Evolutionary conservation across 2,888 invertebrate genomes (phyloP).

Genomic region (Thalpophila matura): DNA sequence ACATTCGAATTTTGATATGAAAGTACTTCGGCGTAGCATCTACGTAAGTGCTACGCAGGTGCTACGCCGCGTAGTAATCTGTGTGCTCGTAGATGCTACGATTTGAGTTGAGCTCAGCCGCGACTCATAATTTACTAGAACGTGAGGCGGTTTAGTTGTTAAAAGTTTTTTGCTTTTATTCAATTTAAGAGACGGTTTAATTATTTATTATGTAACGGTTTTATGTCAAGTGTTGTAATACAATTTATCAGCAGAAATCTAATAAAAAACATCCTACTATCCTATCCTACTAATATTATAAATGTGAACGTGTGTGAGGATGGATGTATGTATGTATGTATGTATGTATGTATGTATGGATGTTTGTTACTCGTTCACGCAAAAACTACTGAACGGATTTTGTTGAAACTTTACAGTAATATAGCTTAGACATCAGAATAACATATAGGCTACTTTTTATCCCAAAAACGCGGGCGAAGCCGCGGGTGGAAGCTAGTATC

Average conservation of each 20-base stretch:
- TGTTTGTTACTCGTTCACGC: no score
- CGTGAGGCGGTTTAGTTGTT: slow-evolving; percentile 6
- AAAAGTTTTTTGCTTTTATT: slow-evolving; percentile 5
- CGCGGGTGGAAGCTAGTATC: no score
- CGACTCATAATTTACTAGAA: slow-evolving; percentile 35
- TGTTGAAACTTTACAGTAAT: no score
- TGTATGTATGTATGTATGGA: no score
- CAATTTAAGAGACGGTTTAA: not conserved
- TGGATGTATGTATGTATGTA: no score
- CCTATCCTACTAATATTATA: no score
- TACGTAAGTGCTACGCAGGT: slow-evolving; percentile 47
- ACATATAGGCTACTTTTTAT: no score
- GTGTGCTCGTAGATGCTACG: slow-evolving; percentile 38
- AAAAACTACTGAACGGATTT: no score
- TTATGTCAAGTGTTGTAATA: not conserved
- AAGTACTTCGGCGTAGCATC: slow-evolving; percentile 11
- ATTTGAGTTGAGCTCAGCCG: slow-evolving; percentile 12
- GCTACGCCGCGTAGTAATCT: slow-evolving; percentile 54
- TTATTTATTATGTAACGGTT: not conserved
- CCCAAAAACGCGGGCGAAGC: no score
- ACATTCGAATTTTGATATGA: slow-evolving; percentile 5
- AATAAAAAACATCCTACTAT: no score
- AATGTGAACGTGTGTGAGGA: no score
- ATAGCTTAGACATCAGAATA: no score
- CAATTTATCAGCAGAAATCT: not conserved